These are phyloP conservation scores for Drosophila greeni DNA, from an alignment of 2,888 invertebrate genomes.

Conservation along the genomic window DNA sequence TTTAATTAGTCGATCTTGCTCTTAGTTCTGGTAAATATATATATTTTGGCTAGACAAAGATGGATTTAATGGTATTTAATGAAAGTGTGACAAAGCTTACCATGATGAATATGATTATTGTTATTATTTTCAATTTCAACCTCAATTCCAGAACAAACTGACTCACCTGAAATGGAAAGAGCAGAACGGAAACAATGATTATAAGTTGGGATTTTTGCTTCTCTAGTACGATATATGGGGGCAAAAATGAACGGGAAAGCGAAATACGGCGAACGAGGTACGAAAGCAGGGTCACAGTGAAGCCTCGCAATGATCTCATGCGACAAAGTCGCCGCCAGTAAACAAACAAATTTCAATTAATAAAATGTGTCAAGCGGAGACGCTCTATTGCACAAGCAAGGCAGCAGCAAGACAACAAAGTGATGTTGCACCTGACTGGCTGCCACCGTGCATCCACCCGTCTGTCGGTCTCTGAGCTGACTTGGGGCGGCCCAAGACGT, in stretches of 20 bases:
- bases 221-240: not conserved
- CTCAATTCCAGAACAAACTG: constrained; percentile 79
- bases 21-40: not conserved
- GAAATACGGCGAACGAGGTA: not conserved
- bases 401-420: constrained; percentile 20
- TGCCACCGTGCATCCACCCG: constrained; percentile 19
- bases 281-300: constrained; percentile 14
- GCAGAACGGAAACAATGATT: constrained; percentile 47
- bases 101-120: constrained; percentile 79
- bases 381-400: constrained; percentile 63
- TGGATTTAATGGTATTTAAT: constrained; percentile 77
- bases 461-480: constrained; percentile 17
- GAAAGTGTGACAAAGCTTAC: constrained; percentile 79
- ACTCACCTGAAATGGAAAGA: constrained; percentile 77
- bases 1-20: constrained; percentile 26
- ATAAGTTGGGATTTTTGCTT: constrained; percentile 22
- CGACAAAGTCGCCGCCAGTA: constrained; percentile 31
- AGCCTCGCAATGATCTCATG: constrained; percentile 33
- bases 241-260: not conserved
- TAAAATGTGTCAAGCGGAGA: constrained; percentile 71
- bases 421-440: constrained; percentile 54
- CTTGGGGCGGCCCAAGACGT: constrained; percentile 41
- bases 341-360: constrained; percentile 72
- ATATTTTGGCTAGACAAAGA: constrained; percentile 52
- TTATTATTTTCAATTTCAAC: constrained; percentile 79